phyloP scores from a whole-genome alignment of 1,140 invertebrate species.

The Trachelipus rathkii region DNA sequence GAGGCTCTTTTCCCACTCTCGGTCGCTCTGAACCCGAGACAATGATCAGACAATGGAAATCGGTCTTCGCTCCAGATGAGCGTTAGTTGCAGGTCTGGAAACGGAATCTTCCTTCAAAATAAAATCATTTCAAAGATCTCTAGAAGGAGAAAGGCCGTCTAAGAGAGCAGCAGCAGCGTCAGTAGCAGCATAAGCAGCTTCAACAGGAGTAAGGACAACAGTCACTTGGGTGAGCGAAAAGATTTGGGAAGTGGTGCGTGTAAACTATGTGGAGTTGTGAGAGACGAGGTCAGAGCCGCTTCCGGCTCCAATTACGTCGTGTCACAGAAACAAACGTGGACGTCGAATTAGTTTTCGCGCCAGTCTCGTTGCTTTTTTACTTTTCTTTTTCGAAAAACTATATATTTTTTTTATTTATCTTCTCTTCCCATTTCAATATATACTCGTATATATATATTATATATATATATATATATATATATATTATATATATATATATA shows the following conservation, averaged over 20 bases:
- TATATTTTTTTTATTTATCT: too few species aligned
- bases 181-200: too few species aligned
- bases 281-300: neutral
- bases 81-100: slow-evolving; percentile 8
- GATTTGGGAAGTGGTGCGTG: neutral
- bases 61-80: neutral
- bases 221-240: too few species aligned
- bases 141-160: neutral
- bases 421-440: too few species aligned
- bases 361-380: too few species aligned
- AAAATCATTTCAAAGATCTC: neutral
- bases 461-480: too few species aligned
- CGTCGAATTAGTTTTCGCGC: neutral
- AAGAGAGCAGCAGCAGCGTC: neutral
- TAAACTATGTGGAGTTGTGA: neutral
- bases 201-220: too few species aligned
- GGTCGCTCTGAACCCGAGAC: neutral
- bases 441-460: too few species aligned
- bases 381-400: too few species aligned
- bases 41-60: slow-evolving; percentile 13
- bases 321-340: neutral
- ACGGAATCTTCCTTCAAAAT: neutral
- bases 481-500: too few species aligned
- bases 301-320: neutral
- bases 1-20: neutral